Evolutionary conservation across 1,140 invertebrate species (phyloP), one percentile per base, ranked within the genome.

Genomic region (Cylas formicarius): DNA sequence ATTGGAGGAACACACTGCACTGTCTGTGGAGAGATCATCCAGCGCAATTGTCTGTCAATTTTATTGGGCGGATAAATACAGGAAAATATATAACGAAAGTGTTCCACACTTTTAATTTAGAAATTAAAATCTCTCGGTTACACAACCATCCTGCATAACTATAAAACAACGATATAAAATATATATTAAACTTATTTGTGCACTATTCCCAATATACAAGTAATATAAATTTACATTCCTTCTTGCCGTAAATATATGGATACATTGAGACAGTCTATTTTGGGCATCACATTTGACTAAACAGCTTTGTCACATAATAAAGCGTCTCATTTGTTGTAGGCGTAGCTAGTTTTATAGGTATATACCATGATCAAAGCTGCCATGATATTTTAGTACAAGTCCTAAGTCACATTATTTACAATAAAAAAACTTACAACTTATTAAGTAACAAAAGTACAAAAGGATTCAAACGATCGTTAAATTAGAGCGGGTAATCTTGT

Each of bases 91-190:
- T 10, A 44, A 44, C 22, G 33, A 52, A 55, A 57, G 53, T 57
- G 55, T 57, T 57, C 55, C 55, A 57, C 55, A 51, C 50, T 53
- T 57, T 53, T 36, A 38, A 39, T 39, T 35, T 24, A 35, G 29
- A 53, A 50, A 13, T 19, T 31, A 47, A 52, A 49, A 55, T 35
- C n/a, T n/a, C n/a, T n/a, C n/a, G n/a, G n/a, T 52, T 55, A 49
- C 51, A 56, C 57, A 57, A 57, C 50, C 52, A 56, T 54, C 43
- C 51, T 34, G 32, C 29, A 46, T 43, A 50, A 36, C 39, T 48
- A 54, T 47, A 60, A 61, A 61, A 52, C 42, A 61, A 60, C 49
- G 51, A 57, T 58, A 57, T 53, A 61, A 55, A 61, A 61, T 57
- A 59, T 58, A 60, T 55, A 50, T 53, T 41, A 54, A 34, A 52